These are phyloP conservation scores for Furcula furcula DNA, from an alignment of 2,888 invertebrate genomes.

Conservation along the genomic window DNA sequence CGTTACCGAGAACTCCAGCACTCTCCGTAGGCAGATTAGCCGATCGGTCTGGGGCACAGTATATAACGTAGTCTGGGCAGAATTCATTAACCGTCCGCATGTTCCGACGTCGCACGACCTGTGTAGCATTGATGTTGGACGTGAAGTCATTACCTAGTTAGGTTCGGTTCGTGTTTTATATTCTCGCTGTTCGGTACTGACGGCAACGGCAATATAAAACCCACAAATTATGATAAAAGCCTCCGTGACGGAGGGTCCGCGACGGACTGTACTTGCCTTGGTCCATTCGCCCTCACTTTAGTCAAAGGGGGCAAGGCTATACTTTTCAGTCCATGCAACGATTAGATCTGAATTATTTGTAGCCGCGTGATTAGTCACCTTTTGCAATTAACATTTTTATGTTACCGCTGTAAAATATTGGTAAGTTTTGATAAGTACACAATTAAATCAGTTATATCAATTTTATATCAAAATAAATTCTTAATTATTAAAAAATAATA, in stretches of 20 bases:
- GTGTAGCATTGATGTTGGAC: slow-evolving; percentile 21
- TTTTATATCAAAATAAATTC: too few relatives aligned
- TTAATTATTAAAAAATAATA: too few relatives aligned
- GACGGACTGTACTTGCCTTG: slow-evolving; percentile 54
- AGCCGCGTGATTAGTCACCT: slow-evolving; percentile 40
- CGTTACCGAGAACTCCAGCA: slow-evolving; percentile 2
- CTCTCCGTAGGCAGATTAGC: slow-evolving; percentile 8
- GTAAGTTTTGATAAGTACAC: too few relatives aligned
- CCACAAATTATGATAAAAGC: slow-evolving; percentile 18
- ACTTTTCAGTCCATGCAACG: slow-evolving; percentile 61
- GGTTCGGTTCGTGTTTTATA: slow-evolving; percentile 7
- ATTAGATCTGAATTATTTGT: slow-evolving; percentile 53
- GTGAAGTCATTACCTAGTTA: slow-evolving; percentile 15
- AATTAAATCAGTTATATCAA: too few relatives aligned
- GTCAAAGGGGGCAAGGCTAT: slow-evolving; percentile 62
- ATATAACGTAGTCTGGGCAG: neutral
- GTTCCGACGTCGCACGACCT: slow-evolving; percentile 12
- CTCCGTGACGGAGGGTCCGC: slow-evolving; percentile 44
- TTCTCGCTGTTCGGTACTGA: slow-evolving; percentile 12
- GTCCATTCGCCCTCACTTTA: slow-evolving; percentile 54
- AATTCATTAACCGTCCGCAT: slow-evolving; percentile 12
- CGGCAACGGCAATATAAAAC: slow-evolving; percentile 4
- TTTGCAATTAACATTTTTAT: slow-evolving; percentile 38
- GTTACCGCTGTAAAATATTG: slow-evolving; percentile 10
- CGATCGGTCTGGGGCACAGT: neutral